phyloP scores from a whole-genome alignment of 2,113 vertebrate species.

The Dermatemys mawii region DNA sequence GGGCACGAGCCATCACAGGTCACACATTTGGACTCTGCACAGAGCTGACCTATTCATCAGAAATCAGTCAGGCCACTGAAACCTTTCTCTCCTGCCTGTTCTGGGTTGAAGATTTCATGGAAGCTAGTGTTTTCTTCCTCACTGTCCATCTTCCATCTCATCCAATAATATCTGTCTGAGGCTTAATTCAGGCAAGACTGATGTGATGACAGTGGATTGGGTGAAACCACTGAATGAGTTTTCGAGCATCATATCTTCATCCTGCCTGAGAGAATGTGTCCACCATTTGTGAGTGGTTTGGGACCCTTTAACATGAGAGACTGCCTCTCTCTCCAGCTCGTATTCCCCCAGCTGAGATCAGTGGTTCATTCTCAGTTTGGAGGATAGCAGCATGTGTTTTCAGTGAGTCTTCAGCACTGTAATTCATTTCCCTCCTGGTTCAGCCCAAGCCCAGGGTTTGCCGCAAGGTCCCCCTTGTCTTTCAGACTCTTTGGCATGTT shows the following conservation, averaged over 20 bases:
- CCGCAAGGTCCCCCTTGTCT: not conserved
- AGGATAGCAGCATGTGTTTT: not conserved
- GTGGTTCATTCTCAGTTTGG: not conserved
- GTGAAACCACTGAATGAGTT: not conserved
- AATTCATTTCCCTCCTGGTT: not conserved
- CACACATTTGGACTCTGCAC: not conserved
- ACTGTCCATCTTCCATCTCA: not conserved
- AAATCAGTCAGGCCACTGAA: not conserved
- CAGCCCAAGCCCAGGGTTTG: not conserved
- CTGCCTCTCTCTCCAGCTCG: not conserved
- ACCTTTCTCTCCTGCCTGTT: not conserved
- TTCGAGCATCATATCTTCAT: not conserved
- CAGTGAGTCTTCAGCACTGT: not conserved
- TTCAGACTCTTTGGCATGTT: not conserved
- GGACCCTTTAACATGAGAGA: fast-evolving
- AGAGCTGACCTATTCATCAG: not conserved
- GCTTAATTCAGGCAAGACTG: not conserved
- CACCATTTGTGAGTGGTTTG: not conserved
- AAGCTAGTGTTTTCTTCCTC: not conserved
- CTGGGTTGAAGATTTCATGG: not conserved
- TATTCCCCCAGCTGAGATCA: not conserved
- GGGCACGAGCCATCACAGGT: not conserved
- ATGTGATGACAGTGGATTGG: not conserved
- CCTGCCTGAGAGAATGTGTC: not conserved
- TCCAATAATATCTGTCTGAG: not conserved